These are phyloP conservation scores for Hemibates koningsi DNA, from an alignment of 2,113 vertebrate genomes.

Conservation along the genomic window DNA sequence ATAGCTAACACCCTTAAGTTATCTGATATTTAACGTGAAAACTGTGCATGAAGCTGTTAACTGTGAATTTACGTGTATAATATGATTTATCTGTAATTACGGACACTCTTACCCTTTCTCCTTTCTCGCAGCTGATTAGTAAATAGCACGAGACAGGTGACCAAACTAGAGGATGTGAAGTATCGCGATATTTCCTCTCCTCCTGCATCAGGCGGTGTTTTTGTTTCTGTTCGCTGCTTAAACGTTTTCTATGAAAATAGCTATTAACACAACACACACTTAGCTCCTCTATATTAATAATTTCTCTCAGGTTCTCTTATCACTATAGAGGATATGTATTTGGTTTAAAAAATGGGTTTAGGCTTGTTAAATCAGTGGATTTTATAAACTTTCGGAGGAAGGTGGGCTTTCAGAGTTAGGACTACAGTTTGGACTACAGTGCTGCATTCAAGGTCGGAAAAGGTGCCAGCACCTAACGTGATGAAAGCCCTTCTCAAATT, in stretches of 20 bases:
- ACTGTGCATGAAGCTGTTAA: neutral
- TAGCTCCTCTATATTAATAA: neutral
- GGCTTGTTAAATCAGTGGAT: neutral
- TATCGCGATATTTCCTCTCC: neutral
- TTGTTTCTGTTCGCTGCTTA: neutral
- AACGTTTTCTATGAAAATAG: neutral
- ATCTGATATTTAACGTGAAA: neutral
- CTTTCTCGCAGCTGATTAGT: neutral
- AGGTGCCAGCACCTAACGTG: neutral
- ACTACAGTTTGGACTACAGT: neutral
- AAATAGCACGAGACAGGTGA: neutral
- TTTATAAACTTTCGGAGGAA: neutral
- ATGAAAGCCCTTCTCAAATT: neutral
- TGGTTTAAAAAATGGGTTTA: neutral
- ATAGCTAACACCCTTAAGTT: neutral
- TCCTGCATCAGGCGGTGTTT: neutral
- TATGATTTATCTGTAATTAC: accelerated
- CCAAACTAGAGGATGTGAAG: neutral
- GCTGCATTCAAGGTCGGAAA: neutral
- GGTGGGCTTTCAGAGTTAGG: neutral
- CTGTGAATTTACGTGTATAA: no score
- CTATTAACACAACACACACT: neutral
- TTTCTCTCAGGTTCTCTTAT: neutral
- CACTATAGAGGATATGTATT: neutral
- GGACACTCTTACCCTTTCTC: neutral